Percentiles rank a stretch among this genome's conserved stretches.
phyloP scores from a whole-genome alignment of 2,888 invertebrate species.

The Pycnomerus fuliginosus region DNA sequence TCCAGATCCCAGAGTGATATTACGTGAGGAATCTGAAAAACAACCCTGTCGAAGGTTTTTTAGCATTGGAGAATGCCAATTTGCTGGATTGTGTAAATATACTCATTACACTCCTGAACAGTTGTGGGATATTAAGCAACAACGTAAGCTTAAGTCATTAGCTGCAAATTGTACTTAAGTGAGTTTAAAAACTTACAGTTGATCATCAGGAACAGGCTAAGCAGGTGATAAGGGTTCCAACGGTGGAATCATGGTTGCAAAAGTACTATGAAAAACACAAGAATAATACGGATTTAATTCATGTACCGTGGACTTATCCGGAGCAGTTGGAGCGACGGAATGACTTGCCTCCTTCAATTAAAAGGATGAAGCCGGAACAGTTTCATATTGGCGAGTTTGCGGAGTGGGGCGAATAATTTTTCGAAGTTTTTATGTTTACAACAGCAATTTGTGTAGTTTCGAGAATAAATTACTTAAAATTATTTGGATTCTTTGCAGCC shows the following conservation, averaged over 20 bases:
- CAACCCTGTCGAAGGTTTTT: constrained; percentile 62
- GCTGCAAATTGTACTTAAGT: not conserved
- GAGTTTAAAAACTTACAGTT: constrained; percentile 42
- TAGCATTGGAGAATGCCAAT: constrained; percentile 62
- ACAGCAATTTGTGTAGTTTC: too few species aligned
- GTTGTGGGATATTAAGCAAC: constrained; percentile 56
- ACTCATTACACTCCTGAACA: constrained; percentile 67
- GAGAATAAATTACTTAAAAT: too few species aligned
- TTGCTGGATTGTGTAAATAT: constrained; percentile 65
- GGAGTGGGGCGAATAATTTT: constrained; percentile 58
- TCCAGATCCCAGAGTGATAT: constrained; percentile 63
- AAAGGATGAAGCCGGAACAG: constrained; percentile 57
- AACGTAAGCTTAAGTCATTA: constrained; percentile 47
- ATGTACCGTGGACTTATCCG: constrained; percentile 61
- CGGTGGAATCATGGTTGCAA: constrained; percentile 50
- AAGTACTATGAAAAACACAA: constrained; percentile 46
- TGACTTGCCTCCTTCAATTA: constrained; percentile 63
- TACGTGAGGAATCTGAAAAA: constrained; percentile 64
- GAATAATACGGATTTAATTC: constrained; percentile 48
- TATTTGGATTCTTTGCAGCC: too few species aligned
- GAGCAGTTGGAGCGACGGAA: constrained; percentile 52
- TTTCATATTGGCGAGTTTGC: constrained; percentile 55
- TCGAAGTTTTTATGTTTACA: too few species aligned
- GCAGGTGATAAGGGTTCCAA: constrained; percentile 43
- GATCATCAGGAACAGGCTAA: constrained; percentile 42